A percentile compares a stretch with the other conserved stretches of the same genome.
Conservation (phyloP, 2,113 vertebrate species). For the Phalacrocorax brasilianus region DNA sequence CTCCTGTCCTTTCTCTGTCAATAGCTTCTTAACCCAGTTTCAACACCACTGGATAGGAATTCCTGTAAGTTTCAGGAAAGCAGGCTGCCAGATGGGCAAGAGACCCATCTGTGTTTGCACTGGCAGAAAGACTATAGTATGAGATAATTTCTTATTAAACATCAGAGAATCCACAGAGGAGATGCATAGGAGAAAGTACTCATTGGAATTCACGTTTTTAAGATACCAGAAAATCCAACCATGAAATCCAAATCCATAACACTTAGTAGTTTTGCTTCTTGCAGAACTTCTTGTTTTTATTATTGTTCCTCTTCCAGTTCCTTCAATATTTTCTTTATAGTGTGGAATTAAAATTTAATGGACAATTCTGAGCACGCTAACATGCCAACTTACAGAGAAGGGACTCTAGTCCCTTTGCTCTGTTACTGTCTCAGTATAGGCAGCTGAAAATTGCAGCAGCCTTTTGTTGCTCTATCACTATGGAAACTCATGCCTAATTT, state of each 20-base stretch:
- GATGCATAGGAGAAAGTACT: background rate
- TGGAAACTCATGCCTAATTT: constrained; percentile 59
- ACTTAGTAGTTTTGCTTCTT: constrained; percentile 1
- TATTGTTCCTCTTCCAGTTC: background rate
- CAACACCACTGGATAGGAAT: background rate
- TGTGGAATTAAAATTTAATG: background rate
- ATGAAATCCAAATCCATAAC: constrained; percentile 17
- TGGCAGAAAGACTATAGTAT: background rate
- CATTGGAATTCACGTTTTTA: constrained; percentile 17
- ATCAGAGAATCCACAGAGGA: constrained; percentile 15
- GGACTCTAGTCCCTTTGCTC: background rate
- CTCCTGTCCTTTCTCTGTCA: background rate
- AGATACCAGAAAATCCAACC: constrained; percentile 11
- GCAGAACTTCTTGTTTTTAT: background rate
- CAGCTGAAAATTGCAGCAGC: constrained; percentile 50
- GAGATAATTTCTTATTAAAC: constrained; percentile 31
- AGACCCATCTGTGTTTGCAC: background rate
- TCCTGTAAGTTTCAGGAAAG: constrained; percentile 7
- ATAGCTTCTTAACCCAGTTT: background rate
- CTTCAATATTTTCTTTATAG: constrained; percentile 10
- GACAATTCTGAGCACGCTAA: background rate
- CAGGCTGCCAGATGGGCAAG: background rate
- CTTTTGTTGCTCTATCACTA: constrained; percentile 51
- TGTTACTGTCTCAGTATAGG: background rate
- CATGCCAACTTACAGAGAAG: background rate